A percentile compares a stretch with the other conserved stretches of the same genome.
Conservation (phyloP, 2,113 vertebrate species). For the Chitala chitala region DNA sequence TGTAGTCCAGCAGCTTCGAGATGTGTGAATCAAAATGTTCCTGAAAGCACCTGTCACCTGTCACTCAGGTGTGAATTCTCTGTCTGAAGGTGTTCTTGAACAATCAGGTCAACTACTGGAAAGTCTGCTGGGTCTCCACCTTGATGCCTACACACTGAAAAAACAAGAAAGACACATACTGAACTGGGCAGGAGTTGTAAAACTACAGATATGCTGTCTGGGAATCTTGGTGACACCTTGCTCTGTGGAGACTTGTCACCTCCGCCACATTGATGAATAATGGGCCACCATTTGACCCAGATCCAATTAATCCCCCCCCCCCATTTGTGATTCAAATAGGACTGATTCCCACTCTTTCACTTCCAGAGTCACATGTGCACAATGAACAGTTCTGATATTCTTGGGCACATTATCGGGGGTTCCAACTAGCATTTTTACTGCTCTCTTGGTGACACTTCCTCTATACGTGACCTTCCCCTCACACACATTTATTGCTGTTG, state of each 20-base stretch:
- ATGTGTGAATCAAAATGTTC: too few relatives aligned
- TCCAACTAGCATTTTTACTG: constrained; percentile 13
- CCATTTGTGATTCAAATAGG: constrained; percentile 27
- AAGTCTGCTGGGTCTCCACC: too few relatives aligned
- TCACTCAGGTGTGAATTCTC: too few relatives aligned
- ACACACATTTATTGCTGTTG: background rate
- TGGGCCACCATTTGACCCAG: constrained; percentile 15
- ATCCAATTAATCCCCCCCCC: constrained; percentile 19
- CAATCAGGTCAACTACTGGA: too few relatives aligned
- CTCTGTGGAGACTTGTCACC: background rate
- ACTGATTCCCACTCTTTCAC: background rate
- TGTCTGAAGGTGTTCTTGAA: too few relatives aligned
- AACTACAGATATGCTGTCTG: background rate
- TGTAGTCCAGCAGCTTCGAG: too few relatives aligned
- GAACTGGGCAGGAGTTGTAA: background rate
- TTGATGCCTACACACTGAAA: too few relatives aligned
- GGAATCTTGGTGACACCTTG: constrained; percentile 13
- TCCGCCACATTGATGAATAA: background rate
- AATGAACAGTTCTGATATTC: background rate
- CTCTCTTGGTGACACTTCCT: background rate
- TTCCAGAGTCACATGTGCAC: background rate
- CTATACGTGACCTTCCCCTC: constrained; percentile 12
- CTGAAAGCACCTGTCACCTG: too few relatives aligned
- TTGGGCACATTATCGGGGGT: constrained; percentile 9
- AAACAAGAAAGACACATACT: too few relatives aligned